Percentiles rank a stretch among this genome's conserved stretches.
phyloP scores from a whole-genome alignment of 2,113 vertebrate genomes.

The Chrysemys picta region DNA sequence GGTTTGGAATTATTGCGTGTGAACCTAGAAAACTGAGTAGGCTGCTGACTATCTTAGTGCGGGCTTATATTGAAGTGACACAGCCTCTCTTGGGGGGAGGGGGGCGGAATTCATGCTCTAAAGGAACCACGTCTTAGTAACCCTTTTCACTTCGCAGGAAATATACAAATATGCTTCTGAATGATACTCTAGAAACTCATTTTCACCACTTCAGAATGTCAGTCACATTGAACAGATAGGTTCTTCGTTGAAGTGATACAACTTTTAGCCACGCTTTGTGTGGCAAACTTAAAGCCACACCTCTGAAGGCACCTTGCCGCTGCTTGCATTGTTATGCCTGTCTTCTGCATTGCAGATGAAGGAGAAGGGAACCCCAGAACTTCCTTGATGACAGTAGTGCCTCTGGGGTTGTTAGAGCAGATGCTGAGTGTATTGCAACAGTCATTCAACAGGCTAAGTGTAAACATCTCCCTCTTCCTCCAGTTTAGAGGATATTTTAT shows the following conservation, averaged over 20 bases:
- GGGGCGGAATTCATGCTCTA: background rate
- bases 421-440: background rate
- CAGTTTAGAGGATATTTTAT: background rate
- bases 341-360: background rate
- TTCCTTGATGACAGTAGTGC: background rate
- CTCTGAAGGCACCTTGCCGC: background rate
- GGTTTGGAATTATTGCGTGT: fast-evolving
- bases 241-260: background rate
- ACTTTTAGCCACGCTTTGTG: background rate
- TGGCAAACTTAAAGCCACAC: background rate
- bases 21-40: background rate
- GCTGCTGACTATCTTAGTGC: fast-evolving
- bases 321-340: background rate
- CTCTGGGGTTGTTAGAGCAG: background rate
- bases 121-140: background rate
- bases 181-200: background rate
- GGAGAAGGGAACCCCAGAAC: background rate
- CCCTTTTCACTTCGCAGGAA: background rate
- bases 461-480: background rate
- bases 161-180: background rate
- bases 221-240: background rate
- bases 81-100: background rate
- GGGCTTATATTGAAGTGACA: background rate
- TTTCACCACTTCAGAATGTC: fast-evolving
- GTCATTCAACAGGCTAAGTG: background rate